phyloP scores from a whole-genome alignment of 2,888 invertebrate species.

The Parapristionchus giblindavisi region DNA sequence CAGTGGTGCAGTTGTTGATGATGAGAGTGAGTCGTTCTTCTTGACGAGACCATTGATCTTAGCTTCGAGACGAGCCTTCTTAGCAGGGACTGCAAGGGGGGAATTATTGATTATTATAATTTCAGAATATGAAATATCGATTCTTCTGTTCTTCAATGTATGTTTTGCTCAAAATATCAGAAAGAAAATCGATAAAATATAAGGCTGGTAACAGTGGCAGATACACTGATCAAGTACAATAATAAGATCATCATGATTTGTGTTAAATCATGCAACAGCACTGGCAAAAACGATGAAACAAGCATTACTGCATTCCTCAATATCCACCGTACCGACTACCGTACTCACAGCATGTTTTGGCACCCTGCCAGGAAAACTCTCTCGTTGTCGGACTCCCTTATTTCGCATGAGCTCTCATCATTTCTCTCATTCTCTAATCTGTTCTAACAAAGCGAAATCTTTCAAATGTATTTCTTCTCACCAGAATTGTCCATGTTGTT shows the following conservation, averaged over 20 bases:
- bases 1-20: too few species aligned
- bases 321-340: background rate
- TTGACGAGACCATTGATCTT: constrained; percentile 35
- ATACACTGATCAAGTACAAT: too few species aligned
- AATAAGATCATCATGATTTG: too few species aligned
- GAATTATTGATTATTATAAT: background rate
- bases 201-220: too few species aligned
- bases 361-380: too few species aligned
- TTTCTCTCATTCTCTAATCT: too few species aligned
- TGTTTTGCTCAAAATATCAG: too few species aligned
- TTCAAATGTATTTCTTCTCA: background rate
- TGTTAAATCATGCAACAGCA: background rate
- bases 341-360: background rate
- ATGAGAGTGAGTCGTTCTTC: constrained; percentile 29
- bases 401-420: too few species aligned
- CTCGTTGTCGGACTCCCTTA: too few species aligned
- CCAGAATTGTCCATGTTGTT: background rate
- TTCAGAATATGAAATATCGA: background rate
- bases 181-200: too few species aligned
- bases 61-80: constrained; percentile 36
- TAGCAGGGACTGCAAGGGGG: constrained; percentile 20
- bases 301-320: background rate
- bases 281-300: background rate
- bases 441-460: too few species aligned
- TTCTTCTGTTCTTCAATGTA: too few species aligned